These are phyloP conservation scores for Leiothrix lutea DNA, from an alignment of 2,113 vertebrate species.

Conservation along the genomic window DNA sequence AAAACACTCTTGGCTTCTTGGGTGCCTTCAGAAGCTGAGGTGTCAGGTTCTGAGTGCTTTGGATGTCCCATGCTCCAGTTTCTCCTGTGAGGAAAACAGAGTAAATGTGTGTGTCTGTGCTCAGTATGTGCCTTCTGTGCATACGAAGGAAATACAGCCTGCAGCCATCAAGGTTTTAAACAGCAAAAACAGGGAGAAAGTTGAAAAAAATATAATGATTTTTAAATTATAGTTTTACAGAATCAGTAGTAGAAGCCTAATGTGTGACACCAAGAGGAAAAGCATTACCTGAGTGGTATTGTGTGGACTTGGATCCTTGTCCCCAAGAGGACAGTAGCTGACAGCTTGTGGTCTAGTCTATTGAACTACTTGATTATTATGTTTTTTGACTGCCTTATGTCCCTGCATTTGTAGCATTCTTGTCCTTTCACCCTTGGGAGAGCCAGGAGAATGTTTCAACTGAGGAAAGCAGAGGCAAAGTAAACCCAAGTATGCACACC, in stretches of 20 bases:
- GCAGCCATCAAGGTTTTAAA: neutral
- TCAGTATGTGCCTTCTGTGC: neutral
- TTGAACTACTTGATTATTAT: slow-evolving; percentile 7
- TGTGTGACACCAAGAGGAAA: neutral
- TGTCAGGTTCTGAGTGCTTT: neutral
- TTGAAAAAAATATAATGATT: neutral
- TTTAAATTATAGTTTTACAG: neutral
- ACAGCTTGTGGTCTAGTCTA: neutral
- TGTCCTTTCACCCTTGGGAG: slow-evolving; percentile 38
- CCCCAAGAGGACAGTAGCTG: slow-evolving; percentile 23
- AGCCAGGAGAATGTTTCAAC: neutral
- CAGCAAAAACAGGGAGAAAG: neutral
- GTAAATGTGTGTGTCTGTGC: neutral
- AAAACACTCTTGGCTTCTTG: neutral
- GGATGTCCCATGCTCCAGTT: neutral
- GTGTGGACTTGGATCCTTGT: neutral
- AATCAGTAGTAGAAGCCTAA: neutral
- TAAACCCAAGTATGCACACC: neutral
- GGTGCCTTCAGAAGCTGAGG: neutral
- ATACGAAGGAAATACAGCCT: neutral
- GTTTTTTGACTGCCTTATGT: neutral
- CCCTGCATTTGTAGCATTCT: slow-evolving; percentile 2
- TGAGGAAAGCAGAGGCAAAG: neutral
- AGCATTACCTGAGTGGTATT: neutral
- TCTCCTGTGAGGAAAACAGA: neutral